Evolutionary conservation across 2,797 vertebrate species (phyloP), one percentile per base, ranked within the genome.

Genomic region (Australoheros facetus): DNA sequence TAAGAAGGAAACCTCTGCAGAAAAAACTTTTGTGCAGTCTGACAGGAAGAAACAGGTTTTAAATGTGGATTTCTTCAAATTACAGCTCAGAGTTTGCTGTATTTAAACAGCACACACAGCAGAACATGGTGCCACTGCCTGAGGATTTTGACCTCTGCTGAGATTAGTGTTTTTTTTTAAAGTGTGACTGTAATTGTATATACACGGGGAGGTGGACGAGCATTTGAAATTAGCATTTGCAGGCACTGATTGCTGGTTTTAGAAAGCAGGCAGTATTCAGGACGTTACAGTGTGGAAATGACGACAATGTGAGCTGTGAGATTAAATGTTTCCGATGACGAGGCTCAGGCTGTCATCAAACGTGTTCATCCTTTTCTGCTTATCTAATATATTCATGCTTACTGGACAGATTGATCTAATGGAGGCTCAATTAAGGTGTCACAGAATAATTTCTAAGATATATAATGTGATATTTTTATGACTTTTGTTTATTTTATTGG

Each of bases 171-270:
- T 71, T 81, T 75, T 56, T 84, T 74, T 51, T 73, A 66, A 69
- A 30, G 23, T n/a, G 57, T 83, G 10, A 59, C 54, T 58, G 81
- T 83, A 23, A 66, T 80, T 37, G 76, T 34, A 78, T 78, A 62
- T 70, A 64, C 0, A 80, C 11, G 73, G 73, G 81, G 71, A 77
- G 69, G 66, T 60, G 78, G 73, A 79, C 55, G 51, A 58, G 86
- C 80, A 71, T 76, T 85, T 81, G 82, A 80, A 85, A 79, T 56
- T 48, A 75, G 73, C 77, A 58, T 77, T 53, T 30, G 57, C 56
- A 51, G 59, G 26, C 48, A 66, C 48, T 5, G 73, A 54, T 6
- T 8, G 59, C 48, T 56, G 78, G 73, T 77, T 87, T 81, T 73
- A 73, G 80, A 66, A 4, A 30, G 39, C 34, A n/a, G n/a, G 34